Evolutionary conservation across 1,140 invertebrate genomes (phyloP).

Genomic region (Anthonomus grandis): DNA sequence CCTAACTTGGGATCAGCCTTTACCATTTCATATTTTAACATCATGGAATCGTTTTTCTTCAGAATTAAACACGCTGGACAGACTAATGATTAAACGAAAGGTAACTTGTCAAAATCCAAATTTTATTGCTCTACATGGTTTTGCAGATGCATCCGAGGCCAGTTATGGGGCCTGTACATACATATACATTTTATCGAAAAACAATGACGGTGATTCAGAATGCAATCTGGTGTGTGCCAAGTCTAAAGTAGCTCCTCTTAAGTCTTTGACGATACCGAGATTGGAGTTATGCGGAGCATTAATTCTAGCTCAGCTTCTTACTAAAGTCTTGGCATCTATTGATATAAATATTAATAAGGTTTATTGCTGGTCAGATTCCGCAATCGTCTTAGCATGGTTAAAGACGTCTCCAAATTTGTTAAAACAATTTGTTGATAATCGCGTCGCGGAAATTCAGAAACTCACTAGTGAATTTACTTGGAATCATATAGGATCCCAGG

Average conservation of each 20-base stretch:
- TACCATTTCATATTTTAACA: slow-evolving; percentile 30
- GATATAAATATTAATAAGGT: slow-evolving; percentile 14
- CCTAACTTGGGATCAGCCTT: slow-evolving; percentile 43
- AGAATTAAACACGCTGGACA: no score
- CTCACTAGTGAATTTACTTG: no score
- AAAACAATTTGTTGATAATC: slow-evolving; percentile 44
- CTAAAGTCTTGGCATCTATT: not conserved
- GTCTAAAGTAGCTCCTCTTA: slow-evolving; percentile 39
- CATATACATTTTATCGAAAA: slow-evolving; percentile 24
- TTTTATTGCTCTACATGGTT: slow-evolving; percentile 18
- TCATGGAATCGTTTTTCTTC: slow-evolving; percentile 7
- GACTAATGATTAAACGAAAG: no score
- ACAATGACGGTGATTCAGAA: slow-evolving; percentile 22
- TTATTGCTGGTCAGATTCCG: slow-evolving; percentile 26
- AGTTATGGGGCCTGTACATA: slow-evolving; percentile 33
- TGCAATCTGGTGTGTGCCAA: slow-evolving; percentile 32
- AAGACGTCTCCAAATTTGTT: slow-evolving; percentile 12
- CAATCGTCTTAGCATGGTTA: slow-evolving; percentile 36
- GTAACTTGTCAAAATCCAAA: no score
- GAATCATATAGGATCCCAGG: no score
- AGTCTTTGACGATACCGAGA: slow-evolving; percentile 41
- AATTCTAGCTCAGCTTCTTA: slow-evolving; percentile 31
- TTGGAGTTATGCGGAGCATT: slow-evolving; percentile 48
- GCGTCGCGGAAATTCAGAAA: slow-evolving; percentile 40
- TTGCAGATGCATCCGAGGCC: slow-evolving; percentile 37